Conservation (phyloP, 1,140 invertebrate genomes). For the Holcopasites calliopsidis region DNA sequence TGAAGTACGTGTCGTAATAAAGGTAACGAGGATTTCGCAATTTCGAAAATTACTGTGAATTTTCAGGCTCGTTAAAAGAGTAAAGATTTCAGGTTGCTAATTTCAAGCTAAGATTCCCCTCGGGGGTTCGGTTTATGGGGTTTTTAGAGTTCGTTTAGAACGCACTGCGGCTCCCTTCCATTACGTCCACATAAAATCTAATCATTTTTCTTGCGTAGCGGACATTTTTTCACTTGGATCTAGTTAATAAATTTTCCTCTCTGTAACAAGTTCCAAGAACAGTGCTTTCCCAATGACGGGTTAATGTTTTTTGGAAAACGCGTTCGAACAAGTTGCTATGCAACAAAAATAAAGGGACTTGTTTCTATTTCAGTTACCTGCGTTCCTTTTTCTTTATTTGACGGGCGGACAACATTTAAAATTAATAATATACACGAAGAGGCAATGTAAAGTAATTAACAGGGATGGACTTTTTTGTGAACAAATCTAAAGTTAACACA, state of each 20-base stretch:
- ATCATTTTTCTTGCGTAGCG: conserved; percentile 1
- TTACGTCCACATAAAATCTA: neutral
- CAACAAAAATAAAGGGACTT: too few species aligned
- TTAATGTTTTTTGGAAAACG: neutral
- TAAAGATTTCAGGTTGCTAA: too few species aligned
- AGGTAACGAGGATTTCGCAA: conserved; percentile 19
- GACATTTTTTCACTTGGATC: neutral
- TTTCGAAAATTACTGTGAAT: conserved; percentile 45
- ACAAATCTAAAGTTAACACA: too few species aligned
- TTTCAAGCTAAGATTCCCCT: neutral
- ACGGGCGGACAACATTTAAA: too few species aligned
- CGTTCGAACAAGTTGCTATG: neutral
- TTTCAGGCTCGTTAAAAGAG: neutral
- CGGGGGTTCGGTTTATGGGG: conserved; percentile 23
- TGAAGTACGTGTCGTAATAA: conserved; percentile 31
- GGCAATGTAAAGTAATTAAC: too few species aligned
- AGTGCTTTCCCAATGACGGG: conserved; percentile 15
- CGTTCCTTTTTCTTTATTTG: too few species aligned
- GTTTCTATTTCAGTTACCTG: too few species aligned
- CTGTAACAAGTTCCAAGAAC: conserved; percentile 29
- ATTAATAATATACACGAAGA: too few species aligned
- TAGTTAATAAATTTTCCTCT: conserved; percentile 17
- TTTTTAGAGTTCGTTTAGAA: conserved; percentile 37
- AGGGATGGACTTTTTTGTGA: too few species aligned
- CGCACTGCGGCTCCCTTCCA: neutral